Percentiles rank a stretch among this genome's conserved stretches.
phyloP scores from a whole-genome alignment of 2,888 invertebrate species.

The Philereme vetulata region DNA sequence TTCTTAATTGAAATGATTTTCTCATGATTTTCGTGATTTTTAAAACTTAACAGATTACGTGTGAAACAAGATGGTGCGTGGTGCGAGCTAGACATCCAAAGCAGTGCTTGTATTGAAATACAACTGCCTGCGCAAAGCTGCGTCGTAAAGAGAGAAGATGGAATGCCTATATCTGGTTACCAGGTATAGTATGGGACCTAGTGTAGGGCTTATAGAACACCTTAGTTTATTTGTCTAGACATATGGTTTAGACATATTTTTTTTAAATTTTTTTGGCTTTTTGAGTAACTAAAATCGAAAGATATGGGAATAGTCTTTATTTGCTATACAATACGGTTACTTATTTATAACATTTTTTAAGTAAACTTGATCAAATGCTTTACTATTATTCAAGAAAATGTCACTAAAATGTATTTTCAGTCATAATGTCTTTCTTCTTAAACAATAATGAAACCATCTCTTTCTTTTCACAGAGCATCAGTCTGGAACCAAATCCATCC shows the following conservation, averaged over 20 bases:
- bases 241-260: not conserved
- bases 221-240: not conserved
- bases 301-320: too few relatives aligned
- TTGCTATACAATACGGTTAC: too few relatives aligned
- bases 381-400: too few relatives aligned
- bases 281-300: too few relatives aligned
- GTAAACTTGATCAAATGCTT: too few relatives aligned
- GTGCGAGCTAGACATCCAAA: conserved; percentile 91
- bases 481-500: conserved; percentile 91
- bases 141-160: conserved; percentile 66
- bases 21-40: too few relatives aligned
- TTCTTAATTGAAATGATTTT: too few relatives aligned
- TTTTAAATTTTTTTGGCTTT: too few relatives aligned
- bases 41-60: conserved; percentile 80
- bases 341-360: too few relatives aligned
- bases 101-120: conserved; percentile 93
- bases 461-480: conserved; percentile 79
- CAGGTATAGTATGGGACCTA: conserved; percentile 51
- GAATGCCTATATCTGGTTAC: conserved; percentile 80
- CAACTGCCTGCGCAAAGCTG: conserved; percentile 88
- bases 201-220: not conserved
- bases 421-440: too few relatives aligned
- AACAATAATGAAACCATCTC: not conserved
- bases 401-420: too few relatives aligned
- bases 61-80: conserved; percentile 93